Base-by-base conservation (phyloP, 1,140 invertebrate species). In the Nomia melanderi region DNA sequence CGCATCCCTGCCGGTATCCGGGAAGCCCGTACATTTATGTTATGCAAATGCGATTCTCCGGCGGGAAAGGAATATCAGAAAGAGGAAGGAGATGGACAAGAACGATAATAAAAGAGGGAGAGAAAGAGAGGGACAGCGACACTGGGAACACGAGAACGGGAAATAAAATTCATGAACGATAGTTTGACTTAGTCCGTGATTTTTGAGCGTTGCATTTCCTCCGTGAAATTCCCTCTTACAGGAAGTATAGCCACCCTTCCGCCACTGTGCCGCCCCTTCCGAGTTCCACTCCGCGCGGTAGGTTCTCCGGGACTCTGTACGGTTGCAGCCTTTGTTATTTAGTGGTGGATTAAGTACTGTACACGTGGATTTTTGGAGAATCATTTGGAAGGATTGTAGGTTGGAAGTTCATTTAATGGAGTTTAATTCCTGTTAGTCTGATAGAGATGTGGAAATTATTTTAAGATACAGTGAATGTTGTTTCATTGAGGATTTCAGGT, bases 11-110 rank as follows among this genome's bases (percentile, higher is more conserved):
- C 57, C 29, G 7, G 12, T 60, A 41, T 27, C 36, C 39, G 8
- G 7, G 11, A 23, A 36, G 60, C 41, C 41, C 76, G 70, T 82
- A 82, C 79, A 71, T 82, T 83, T 83, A 83, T 82, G 82, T 83
- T 79, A 83, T 83, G 82, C 80, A 83, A 83, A 83, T 83, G 73
- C 77, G 66, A 70, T 71, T 76, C 73, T 66, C 54, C 17, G 66
- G 67, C 27, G 56, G 41, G 50, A 64, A 74, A 74, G 66, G 59
- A 78, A 65, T 63, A 36, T 71, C 50, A 73, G 56, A 57, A 17
- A n/a, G n/a, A n/a, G n/a, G n/a, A n/a, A n/a, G n/a, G n/a, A n/a
- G n/a, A n/a, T n/a, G n/a, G n/a, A n/a, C n/a, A n/a, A n/a, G n/a
- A n/a, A n/a, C n/a, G n/a, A n/a, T n/a, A n/a, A n/a, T n/a, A n/a